These are phyloP conservation scores for Urocyon cinereoargenteus DNA, from an alignment of 2,797 vertebrate genomes.

Conservation along the genomic window DNA sequence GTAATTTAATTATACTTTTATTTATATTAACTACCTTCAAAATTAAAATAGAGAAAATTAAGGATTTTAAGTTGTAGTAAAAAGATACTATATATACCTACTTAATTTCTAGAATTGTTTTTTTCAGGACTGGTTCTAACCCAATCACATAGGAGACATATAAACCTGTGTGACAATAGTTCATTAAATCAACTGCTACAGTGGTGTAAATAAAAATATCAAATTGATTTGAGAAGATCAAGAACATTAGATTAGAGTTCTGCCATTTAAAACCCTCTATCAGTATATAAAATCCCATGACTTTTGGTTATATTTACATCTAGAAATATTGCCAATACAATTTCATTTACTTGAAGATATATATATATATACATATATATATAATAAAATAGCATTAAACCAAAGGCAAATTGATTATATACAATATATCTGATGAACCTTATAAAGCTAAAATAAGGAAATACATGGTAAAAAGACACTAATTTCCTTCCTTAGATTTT, in stretches of 20 bases:
- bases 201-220: constrained; percentile 65
- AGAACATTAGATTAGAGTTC: constrained; percentile 26
- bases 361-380: neutral
- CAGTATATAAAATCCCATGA: constrained; percentile 58
- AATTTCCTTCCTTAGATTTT: neutral
- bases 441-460: constrained; percentile 35
- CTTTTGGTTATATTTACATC: constrained; percentile 41
- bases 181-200: constrained; percentile 67
- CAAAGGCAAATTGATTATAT: constrained; percentile 37
- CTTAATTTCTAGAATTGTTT: constrained; percentile 50
- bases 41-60: constrained; percentile 33
- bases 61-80: constrained; percentile 48
- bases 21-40: neutral
- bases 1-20: neutral
- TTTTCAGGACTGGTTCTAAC: neutral
- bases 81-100: neutral
- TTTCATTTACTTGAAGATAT: constrained; percentile 62
- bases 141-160: neutral
- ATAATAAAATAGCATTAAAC: constrained; percentile 61
- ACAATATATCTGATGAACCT: neutral
- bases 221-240: constrained; percentile 64
- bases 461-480: constrained; percentile 27
- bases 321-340: constrained; percentile 60
- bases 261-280: constrained; percentile 50
- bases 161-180: constrained; percentile 39